Evolutionary conservation across 2,113 vertebrate genomes (phyloP).

Genomic region (Tympanuchus pallidicinctus): DNA sequence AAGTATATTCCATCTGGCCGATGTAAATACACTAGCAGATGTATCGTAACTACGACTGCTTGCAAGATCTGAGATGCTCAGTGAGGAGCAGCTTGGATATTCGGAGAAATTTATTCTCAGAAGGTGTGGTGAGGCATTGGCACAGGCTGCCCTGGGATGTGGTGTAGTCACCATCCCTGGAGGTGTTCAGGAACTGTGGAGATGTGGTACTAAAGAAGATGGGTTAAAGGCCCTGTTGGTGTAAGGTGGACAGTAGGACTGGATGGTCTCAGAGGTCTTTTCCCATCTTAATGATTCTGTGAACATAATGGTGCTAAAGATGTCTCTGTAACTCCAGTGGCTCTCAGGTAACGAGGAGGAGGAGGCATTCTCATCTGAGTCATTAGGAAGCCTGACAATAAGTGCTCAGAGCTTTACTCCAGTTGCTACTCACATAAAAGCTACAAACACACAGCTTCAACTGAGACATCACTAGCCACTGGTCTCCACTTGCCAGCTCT

Average conservation of each 20-base stretch:
- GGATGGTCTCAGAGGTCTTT: no score
- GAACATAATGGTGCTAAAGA: neutral
- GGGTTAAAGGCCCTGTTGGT: no score
- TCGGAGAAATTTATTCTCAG: no score
- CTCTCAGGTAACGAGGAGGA: neutral
- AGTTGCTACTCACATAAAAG: neutral
- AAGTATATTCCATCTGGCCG: neutral
- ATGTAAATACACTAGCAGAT: neutral
- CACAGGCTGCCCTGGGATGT: no score
- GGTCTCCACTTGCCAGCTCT: neutral
- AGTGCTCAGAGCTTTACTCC: neutral
- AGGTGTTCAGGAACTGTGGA: no score
- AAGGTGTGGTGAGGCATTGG: no score
- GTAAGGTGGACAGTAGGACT: no score
- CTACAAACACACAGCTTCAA: neutral
- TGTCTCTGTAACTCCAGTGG: neutral
- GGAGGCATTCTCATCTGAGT: neutral
- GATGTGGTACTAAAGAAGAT: no score
- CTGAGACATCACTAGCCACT: neutral
- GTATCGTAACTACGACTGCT: neutral
- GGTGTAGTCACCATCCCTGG: no score
- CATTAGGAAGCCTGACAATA: neutral
- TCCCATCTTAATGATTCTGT: no score
- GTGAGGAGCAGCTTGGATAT: neutral
- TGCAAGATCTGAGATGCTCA: neutral